Evolutionary conservation across 2,797 vertebrate species (phyloP), one percentile per base, ranked within the genome.

Genomic region (Esox lucius): DNA sequence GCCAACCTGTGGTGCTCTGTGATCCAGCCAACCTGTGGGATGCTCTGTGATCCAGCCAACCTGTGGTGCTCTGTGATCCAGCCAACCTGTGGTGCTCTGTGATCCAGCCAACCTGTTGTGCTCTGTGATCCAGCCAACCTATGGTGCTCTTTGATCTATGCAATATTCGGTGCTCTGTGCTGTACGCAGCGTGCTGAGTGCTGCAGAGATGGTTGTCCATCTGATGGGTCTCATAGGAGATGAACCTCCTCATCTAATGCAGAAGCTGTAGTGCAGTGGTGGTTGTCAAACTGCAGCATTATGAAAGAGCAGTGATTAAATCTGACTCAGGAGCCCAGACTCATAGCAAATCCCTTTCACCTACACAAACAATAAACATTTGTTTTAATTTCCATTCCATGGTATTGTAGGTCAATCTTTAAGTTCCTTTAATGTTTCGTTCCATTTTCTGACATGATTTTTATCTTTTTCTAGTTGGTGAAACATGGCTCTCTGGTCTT

Each of bases 321-420:
- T 80, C 56, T 74, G 46, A 66, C 48, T 75, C 62, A 77, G 69
- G 66, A 79, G 80, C 75, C 31, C 75, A 74, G 46, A 17, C 85
- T 78, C 46, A 79, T 65, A 82, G 86, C 80, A 79, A 26, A 78
- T 75, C 42, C 64, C 75, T 85, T 83, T 78, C 76, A 39, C 49
- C 74, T 66, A 53, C 83, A 73, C 53, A 39, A 39, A 75, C 78
- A 79, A 59, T 83, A 80, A 79, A 85, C 78, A 77, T 76, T 80
- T 68, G 74, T 86, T 88, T 87, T 84, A 83, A 86, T 86, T 87
- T 88, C 71, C 74, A 75, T 74, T 76, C 77, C 61, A 42, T 53
- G 66, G 51, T 72, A 61, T 31, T 74, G 26, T 31, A 4, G 48
- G 24, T 68, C 51, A 49, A 49, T 82, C 75, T 75, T 73, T 76